Evolutionary conservation across 2,888 invertebrate genomes (phyloP).

Genomic region (Galerucella calmariensis): DNA sequence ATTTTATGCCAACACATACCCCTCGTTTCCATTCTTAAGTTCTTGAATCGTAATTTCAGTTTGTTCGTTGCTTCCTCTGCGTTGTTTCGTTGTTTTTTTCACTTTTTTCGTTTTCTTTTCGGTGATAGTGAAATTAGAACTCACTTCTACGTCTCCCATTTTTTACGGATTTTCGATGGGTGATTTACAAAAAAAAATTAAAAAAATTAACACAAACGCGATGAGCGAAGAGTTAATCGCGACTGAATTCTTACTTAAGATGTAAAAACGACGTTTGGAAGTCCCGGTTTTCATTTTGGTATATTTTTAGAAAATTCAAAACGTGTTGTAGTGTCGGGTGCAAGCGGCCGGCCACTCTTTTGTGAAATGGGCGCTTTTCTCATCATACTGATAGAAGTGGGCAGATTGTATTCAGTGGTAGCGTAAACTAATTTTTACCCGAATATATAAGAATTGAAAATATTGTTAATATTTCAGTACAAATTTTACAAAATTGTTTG

Average conservation of each 20-base stretch:
- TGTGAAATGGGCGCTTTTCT: slow-evolving; percentile 49
- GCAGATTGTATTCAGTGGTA: slow-evolving; percentile 23
- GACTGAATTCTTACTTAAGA: slow-evolving; percentile 58
- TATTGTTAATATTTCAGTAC: not conserved
- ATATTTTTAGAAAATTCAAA: slow-evolving; percentile 66
- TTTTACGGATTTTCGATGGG: slow-evolving; percentile 19
- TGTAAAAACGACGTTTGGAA: slow-evolving; percentile 54
- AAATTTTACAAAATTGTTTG: no score
- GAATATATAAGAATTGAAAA: not conserved
- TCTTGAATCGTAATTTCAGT: slow-evolving; percentile 85
- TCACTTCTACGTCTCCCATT: slow-evolving; percentile 93
- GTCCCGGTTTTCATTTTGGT: slow-evolving; percentile 53
- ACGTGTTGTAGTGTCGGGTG: slow-evolving; percentile 60
- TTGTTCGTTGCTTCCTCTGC: slow-evolving; percentile 78
- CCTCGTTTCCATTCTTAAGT: slow-evolving; percentile 74
- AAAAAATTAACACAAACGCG: slow-evolving; percentile 46
- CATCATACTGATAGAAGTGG: slow-evolving; percentile 19
- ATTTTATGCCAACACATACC: slow-evolving; percentile 81
- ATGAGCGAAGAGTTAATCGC: slow-evolving; percentile 41
- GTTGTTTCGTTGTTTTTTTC: slow-evolving; percentile 88
- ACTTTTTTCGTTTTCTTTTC: slow-evolving; percentile 89
- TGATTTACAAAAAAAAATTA: slow-evolving; percentile 30
- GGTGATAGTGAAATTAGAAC: slow-evolving; percentile 86
- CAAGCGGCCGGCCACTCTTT: slow-evolving; percentile 46
- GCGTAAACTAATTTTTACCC: not conserved